Conservation (phyloP, 2,888 invertebrate genomes). For the Meta bourneti region DNA sequence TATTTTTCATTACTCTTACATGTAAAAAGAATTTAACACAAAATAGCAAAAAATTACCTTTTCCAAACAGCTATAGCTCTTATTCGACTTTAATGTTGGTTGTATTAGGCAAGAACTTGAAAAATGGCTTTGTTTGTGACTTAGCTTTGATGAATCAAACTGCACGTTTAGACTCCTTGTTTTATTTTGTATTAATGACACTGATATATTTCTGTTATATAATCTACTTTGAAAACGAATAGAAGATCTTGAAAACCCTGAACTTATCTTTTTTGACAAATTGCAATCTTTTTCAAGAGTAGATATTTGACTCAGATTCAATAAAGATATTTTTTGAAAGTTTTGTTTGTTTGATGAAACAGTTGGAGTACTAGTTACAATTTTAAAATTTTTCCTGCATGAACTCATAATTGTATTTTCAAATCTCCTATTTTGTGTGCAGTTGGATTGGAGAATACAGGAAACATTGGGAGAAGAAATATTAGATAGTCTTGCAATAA, state of each 20-base stretch:
- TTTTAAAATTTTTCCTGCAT: neutral
- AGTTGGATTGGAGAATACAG: neutral
- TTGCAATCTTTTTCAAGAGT: neutral
- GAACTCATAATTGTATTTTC: neutral
- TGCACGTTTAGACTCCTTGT: neutral
- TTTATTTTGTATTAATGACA: neutral
- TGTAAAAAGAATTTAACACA: too few species aligned
- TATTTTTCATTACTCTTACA: too few species aligned
- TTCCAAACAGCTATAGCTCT: neutral
- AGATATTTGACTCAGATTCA: slow-evolving; percentile 1
- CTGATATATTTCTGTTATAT: neutral
- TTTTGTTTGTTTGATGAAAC: neutral
- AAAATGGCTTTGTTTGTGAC: neutral
- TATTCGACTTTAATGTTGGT: neutral
- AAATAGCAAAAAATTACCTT: neutral
- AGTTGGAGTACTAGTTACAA: neutral
- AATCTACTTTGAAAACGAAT: neutral
- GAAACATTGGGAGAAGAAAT: neutral
- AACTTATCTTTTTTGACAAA: neutral
- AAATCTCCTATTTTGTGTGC: neutral
- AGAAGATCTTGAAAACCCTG: neutral
- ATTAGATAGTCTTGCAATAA: neutral
- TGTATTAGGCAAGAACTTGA: neutral
- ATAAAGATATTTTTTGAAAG: neutral
- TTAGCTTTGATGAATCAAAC: neutral